Evolutionary conservation across 1,140 invertebrate species (phyloP).

Genomic region (Brachionus koreanus): DNA sequence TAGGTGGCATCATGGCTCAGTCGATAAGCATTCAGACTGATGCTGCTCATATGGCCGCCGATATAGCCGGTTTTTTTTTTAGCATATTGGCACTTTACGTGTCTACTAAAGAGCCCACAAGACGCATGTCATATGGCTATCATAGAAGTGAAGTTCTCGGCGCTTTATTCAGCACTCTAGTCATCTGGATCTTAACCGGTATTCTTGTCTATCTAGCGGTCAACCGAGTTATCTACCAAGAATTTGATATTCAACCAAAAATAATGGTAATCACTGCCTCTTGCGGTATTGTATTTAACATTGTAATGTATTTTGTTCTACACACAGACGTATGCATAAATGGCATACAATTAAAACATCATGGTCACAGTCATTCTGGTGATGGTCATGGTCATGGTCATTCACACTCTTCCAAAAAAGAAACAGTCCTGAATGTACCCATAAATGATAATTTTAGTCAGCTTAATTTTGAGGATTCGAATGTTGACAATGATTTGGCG

Average conservation of each 20-base stretch:
- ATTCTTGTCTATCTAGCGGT: conserved; percentile 44
- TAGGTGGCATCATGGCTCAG: conserved; percentile 81
- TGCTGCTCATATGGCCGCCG: conserved; percentile 89
- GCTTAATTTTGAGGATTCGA: not conserved
- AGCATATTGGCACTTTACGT: conserved; percentile 39
- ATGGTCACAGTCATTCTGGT: conserved; percentile 45
- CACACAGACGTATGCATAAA: conserved; percentile 37
- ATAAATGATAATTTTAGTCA: conserved; percentile 32
- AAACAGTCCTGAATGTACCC: not conserved
- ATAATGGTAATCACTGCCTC: conserved; percentile 45
- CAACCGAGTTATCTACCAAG: conserved; percentile 7
- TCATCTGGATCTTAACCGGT: conserved; percentile 46
- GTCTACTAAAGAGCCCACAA: conserved; percentile 17
- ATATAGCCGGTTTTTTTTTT: conserved; percentile 95
- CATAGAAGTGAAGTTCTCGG: conserved; percentile 45
- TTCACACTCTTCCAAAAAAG: not conserved
- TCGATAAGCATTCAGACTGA: conserved; percentile 94
- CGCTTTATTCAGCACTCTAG: conserved; percentile 44
- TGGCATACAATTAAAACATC: conserved; percentile 25
- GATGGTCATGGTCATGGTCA: conserved; percentile 44
- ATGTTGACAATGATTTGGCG: not conserved
- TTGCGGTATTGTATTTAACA: conserved; percentile 46
- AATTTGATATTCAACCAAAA: conserved; percentile 44
- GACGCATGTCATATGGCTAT: conserved; percentile 29
- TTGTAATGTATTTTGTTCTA: conserved; percentile 46